These are phyloP conservation scores for Dicroscelio sp. DNA, from an alignment of 2,888 invertebrate genomes.

Conservation along the genomic window DNA sequence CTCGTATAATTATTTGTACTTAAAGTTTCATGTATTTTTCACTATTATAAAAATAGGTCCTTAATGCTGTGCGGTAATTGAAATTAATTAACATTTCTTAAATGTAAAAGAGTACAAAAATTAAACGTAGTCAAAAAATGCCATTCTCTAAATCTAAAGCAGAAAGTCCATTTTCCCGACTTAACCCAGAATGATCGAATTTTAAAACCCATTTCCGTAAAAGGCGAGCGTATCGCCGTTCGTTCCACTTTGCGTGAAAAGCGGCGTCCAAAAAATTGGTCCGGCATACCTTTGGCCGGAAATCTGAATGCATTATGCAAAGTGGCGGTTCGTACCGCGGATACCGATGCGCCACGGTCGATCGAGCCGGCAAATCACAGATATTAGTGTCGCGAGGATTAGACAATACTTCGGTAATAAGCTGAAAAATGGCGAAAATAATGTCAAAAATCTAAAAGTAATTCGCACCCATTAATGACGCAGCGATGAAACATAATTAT, in stretches of 20 bases:
- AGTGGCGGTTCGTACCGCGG: conserved; percentile 15
- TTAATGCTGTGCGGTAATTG: no score
- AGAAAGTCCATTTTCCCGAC: no score
- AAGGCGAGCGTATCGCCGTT: background rate
- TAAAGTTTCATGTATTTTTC: no score
- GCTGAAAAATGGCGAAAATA: conserved; percentile 35
- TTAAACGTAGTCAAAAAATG: no score
- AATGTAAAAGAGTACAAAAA: no score
- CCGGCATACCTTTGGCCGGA: background rate
- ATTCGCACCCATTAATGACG: background rate
- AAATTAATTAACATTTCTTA: no score
- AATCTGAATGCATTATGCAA: conserved; percentile 49
- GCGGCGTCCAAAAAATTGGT: background rate
- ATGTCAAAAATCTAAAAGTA: conserved; percentile 20
- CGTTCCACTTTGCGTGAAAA: conserved; percentile 1
- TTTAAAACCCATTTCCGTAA: no score
- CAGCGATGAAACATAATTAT: conserved; percentile 3
- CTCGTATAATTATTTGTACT: no score
- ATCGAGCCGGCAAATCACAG: conserved; percentile 47
- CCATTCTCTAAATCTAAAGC: no score
- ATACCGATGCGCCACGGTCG: conserved; percentile 8
- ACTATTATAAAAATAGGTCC: no score
- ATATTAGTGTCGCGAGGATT: conserved; percentile 36
- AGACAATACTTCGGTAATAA: conserved; percentile 60
- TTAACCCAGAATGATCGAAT: no score